A percentile compares a stretch with the other conserved stretches of the same genome.
These are phyloP conservation scores for Ascidia mentula DNA, from an alignment of 23 tunicate genomes.

Conservation along the genomic window DNA sequence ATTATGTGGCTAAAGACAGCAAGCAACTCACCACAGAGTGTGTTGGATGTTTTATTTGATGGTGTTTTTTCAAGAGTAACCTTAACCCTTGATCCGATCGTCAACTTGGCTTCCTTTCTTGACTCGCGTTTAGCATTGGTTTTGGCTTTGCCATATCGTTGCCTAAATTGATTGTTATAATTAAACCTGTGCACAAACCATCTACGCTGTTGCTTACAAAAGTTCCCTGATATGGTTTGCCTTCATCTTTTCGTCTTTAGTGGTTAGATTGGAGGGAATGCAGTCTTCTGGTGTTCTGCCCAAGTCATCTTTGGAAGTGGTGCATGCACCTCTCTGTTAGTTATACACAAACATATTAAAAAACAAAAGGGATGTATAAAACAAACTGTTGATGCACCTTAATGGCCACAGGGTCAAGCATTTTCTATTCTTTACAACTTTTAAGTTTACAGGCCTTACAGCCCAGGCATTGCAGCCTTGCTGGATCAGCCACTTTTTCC, in stretches of 20 bases:
- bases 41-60: background rate
- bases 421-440: no score
- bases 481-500: no score
- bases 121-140: background rate
- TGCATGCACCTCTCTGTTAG: slow-evolving; percentile 56
- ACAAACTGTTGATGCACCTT: no score
- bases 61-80: background rate
- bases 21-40: background rate
- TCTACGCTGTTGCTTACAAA: slow-evolving; percentile 43
- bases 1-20: background rate
- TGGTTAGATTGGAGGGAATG: slow-evolving; percentile 35
- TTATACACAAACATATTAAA: no score
- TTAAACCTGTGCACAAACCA: no score
- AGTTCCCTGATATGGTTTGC: slow-evolving; percentile 32
- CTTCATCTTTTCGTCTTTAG: slow-evolving; percentile 11
- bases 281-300: slow-evolving; percentile 47
- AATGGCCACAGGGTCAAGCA: no score
- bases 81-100: background rate
- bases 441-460: no score
- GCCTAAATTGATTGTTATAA: background rate
- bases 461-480: no score
- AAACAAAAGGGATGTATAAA: no score
- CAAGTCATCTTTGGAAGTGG: slow-evolving; percentile 41
- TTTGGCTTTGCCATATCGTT: background rate
- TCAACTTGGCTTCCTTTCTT: background rate